These are phyloP conservation scores for Myotis findleyi DNA, from an alignment of 2,797 vertebrate genomes.

Conservation along the genomic window DNA sequence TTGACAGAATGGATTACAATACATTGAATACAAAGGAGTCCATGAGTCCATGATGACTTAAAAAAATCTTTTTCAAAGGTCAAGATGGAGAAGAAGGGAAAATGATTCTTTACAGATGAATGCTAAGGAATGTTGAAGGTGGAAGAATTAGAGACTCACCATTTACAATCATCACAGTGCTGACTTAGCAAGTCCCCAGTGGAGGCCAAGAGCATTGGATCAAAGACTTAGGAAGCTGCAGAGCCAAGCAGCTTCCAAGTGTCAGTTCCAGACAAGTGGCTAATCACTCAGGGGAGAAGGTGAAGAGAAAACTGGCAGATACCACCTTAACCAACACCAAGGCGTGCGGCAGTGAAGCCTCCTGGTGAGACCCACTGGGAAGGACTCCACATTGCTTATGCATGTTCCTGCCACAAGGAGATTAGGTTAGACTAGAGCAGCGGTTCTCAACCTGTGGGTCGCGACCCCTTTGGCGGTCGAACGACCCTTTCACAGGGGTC, in stretches of 20 bases:
- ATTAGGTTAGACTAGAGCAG: background rate
- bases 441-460: too few species aligned
- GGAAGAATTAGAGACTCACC: background rate
- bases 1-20: background rate
- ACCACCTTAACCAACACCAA: background rate
- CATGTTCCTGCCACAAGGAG: background rate
- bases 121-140: background rate
- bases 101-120: conserved; percentile 15
- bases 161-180: background rate
- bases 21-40: background rate
- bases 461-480: too few species aligned
- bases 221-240: background rate
- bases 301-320: background rate
- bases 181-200: background rate
- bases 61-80: background rate
- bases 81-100: background rate
- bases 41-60: background rate
- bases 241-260: background rate
- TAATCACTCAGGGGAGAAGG: background rate
- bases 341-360: background rate
- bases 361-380: background rate
- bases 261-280: background rate
- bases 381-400: background rate
- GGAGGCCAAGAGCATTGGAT: background rate
- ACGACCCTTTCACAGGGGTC: too few species aligned